A percentile compares a stretch with the other conserved stretches of the same genome.
Evolutionary conservation across 2,888 invertebrate species (phyloP).

Genomic region (Drosophila subquinaria): DNA sequence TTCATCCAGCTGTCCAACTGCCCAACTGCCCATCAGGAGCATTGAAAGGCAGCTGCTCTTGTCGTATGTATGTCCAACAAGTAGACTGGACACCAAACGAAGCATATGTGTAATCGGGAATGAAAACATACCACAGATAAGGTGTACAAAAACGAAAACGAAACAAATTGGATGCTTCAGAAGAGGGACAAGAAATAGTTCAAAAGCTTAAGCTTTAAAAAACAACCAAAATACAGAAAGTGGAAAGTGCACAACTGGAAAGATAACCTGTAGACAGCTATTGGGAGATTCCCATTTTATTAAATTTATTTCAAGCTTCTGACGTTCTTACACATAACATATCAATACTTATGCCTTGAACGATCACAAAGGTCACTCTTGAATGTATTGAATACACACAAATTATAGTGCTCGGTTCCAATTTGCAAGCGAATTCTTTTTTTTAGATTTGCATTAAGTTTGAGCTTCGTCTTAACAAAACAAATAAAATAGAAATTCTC

Average conservation of each 20-base stretch:
- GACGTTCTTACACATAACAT: too few relatives aligned
- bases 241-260: not conserved
- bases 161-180: conserved; percentile 47
- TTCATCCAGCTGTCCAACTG: conserved; percentile 4
- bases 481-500: too few relatives aligned
- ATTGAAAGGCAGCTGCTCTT: conserved; percentile 11
- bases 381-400: too few relatives aligned
- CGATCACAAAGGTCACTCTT: too few relatives aligned
- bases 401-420: too few relatives aligned
- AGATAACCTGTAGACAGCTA: not conserved
- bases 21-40: conserved; percentile 2
- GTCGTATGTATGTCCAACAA: conserved; percentile 61
- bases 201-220: not conserved
- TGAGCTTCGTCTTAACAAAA: too few relatives aligned
- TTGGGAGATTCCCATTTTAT: not conserved
- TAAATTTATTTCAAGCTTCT: not conserved
- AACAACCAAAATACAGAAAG: not conserved
- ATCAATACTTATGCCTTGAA: not conserved
- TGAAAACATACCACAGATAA: conserved; percentile 25
- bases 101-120: conserved; percentile 40
- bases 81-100: conserved; percentile 32
- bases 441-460: too few relatives aligned
- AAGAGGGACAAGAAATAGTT: not conserved
- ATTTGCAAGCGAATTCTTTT: too few relatives aligned
- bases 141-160: conserved; percentile 15